These are phyloP conservation scores for Alosa sapidissima DNA, from an alignment of 2,797 vertebrate genomes.

Conservation along the genomic window DNA sequence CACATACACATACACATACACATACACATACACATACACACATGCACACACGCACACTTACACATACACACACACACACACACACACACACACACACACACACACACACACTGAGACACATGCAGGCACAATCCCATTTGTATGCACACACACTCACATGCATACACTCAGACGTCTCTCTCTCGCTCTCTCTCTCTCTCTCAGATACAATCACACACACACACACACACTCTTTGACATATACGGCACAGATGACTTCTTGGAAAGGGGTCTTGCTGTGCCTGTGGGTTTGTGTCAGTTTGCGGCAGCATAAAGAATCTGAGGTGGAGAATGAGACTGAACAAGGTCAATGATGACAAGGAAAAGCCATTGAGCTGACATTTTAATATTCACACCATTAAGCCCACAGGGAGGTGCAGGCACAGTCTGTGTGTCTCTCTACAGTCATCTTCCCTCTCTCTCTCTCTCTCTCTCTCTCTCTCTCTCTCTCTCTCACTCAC, in stretches of 20 bases:
- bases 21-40: not conserved
- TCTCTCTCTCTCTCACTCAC: slow-evolving; percentile 24
- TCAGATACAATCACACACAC: slow-evolving; percentile 32
- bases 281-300: not conserved
- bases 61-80: not conserved
- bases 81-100: not conserved
- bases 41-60: not conserved
- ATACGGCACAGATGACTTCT: not conserved
- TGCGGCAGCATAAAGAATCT: not conserved
- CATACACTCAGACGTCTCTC: not conserved
- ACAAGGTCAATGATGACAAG: slow-evolving; percentile 22
- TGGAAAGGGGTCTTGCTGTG: not conserved
- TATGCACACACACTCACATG: not conserved
- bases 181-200: not conserved
- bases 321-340: slow-evolving; percentile 13
- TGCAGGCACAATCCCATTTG: not conserved
- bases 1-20: not conserved
- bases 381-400: slow-evolving; percentile 11
- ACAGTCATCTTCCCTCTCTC: slow-evolving; percentile 38
- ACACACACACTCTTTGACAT: not conserved
- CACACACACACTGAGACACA: not conserved
- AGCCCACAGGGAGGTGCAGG: not conserved
- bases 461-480: slow-evolving; percentile 23
- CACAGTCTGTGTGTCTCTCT: not conserved
- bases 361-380: slow-evolving; percentile 23